Evolutionary conservation across 1,140 invertebrate species (phyloP), one percentile per base, ranked within the genome.

Genomic region (Microplitis mediator): DNA sequence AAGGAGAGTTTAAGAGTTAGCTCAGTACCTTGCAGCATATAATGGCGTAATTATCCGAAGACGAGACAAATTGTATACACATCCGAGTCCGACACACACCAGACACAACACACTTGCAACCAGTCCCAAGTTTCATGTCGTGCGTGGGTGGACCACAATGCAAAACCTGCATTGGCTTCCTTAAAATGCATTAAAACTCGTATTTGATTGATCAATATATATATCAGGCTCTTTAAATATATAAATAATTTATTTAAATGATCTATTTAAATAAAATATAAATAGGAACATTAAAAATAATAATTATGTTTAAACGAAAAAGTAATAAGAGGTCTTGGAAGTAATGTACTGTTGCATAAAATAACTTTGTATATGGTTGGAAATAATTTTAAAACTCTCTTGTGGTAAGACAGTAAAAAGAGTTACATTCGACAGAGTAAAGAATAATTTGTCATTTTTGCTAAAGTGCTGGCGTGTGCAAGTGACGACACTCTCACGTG

Each of bases 31-130:
- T 23, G 23, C 65, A 13, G 65, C 50, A 52, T 79, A 84, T 84
- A 85, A 82, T 84, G 81, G 79, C 76, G 82, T 84, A 85, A 85
- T 85, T 85, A 85, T 83, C 81, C 79, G 75, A 75, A 79, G 77
- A 84, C 78, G 82, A 84, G 82, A 85, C 83, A 85, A 85, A 85
- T 85, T 83, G 82, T 80, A 72, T 84, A 85, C 83, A 85, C 82
- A 81, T 78, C 80, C 79, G 79, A 74, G 64, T 79, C 75, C 75
- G 82, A 82, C 82, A 78, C 82, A 78, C 79, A 78, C 77, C 74
- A 80, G 58, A 32, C 50, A 9, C 60, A 31, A 8, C 60, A 51
- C 45, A 31, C 16, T 65, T 52, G 13, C 32, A 13, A 11, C 32
- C 13, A n/a, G 32, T 34, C 39, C 11, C 39, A 11, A 35, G 16